Evolutionary conservation across 2,113 vertebrate species (phyloP).

Genomic region (Euleptes europaea): DNA sequence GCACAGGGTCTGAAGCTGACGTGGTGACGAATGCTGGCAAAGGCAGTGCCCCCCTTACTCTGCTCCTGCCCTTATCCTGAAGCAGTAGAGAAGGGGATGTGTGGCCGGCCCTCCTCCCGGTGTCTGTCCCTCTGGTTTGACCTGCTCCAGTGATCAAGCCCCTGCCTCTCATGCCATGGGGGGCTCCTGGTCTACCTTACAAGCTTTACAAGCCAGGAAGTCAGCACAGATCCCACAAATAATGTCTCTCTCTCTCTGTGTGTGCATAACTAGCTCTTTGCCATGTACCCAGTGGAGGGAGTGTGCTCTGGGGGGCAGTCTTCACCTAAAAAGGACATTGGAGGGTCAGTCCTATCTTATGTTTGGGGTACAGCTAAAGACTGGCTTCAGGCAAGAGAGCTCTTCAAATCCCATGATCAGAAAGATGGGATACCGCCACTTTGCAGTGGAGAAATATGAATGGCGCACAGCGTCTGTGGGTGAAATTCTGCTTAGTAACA

Average conservation of each 20-base stretch:
- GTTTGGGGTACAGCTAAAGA: not conserved
- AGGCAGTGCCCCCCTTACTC: not conserved
- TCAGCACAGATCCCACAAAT: too few species aligned
- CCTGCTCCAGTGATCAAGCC: too few species aligned
- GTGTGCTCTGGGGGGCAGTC: not conserved
- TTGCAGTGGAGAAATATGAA: not conserved
- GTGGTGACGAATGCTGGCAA: not conserved
- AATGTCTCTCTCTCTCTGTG: too few species aligned
- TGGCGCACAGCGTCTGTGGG: not conserved
- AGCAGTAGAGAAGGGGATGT: not conserved
- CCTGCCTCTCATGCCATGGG: too few species aligned
- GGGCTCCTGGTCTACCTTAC: not conserved
- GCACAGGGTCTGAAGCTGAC: not conserved
- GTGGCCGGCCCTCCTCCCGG: not conserved
- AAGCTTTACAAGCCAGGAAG: not conserved
- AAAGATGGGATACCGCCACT: not conserved
- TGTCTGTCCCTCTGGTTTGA: too few species aligned
- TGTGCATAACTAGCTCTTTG: too few species aligned
- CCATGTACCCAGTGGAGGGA: not conserved
- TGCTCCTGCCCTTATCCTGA: not conserved
- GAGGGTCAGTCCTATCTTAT: not conserved
- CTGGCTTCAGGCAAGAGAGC: not conserved
- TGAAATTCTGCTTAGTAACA: not conserved
- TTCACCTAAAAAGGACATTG: not conserved
- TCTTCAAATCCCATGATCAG: too few species aligned